Evolutionary conservation across 2,797 vertebrate species (phyloP), one percentile per base, ranked within the genome.

Genomic region (Meda fulgida): DNA sequence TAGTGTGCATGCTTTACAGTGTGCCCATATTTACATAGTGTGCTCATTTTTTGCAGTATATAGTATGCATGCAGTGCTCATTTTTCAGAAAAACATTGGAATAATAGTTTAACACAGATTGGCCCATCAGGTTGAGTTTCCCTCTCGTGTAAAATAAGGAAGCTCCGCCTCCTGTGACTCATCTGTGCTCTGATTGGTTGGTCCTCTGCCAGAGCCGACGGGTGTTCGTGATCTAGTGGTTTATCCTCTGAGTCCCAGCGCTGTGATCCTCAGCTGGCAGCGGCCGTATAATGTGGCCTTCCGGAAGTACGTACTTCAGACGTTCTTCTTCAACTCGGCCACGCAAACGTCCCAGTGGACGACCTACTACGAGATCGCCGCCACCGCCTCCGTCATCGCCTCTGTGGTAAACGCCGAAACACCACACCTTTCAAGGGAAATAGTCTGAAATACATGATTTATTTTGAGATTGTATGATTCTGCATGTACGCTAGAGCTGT

Each of bases 311-410:
- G 93, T 99, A 19, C 96, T 99, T 34, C 97, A 99, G 93, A 98
- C 97, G 88, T 99, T 98, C 93, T 98, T 97, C 94, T 98, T 99
- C 93, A 98, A 98, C 92, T 97, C 97, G 0, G 91, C 95, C n/a
- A 97, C 96, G 0, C 96, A 97, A 93, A 95, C 95, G 1, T 97
- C 98, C 0, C 97, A 98, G 92, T 99, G 98, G 98, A 99, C 94
- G 38, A 98, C 97, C 3, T 98, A 98, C 94, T 99, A 99, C 5
- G 97, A 99, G 94, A 98, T 99, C 72, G 96, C 97, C 14, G 97
- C 97, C 0, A 97, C 96, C 0, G 88, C 97, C 76, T 98, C 98
- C 0, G 87, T 97, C 90, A 97, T 97, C 23, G 95, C 97, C 5
- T 98, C 97, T 0, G 97, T 98, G 97, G 98, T 99, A 97, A 65